Evolutionary conservation across 2,113 vertebrate genomes (phyloP).

Genomic region (Pan paniscus): DNA sequence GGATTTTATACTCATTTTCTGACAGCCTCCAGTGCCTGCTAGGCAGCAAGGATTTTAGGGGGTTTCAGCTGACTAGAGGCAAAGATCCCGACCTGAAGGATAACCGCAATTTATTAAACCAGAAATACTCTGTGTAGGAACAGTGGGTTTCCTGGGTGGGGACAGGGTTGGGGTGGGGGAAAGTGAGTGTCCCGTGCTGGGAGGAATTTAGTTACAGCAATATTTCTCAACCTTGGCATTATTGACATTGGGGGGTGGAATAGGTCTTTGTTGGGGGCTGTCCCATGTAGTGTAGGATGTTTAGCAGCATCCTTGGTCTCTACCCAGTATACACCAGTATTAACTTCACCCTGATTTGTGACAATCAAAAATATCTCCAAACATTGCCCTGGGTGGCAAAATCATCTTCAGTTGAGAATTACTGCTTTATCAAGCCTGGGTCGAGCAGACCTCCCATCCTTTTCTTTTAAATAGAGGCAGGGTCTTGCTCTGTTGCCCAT

Average conservation of each 20-base stretch:
- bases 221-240: not conserved
- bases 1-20: constrained; percentile 49
- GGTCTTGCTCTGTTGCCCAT: too few relatives aligned
- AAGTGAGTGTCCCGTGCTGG: not conserved
- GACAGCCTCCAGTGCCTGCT: not conserved
- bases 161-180: accelerated
- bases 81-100: not conserved
- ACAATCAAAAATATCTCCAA: not conserved
- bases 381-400: too few relatives aligned
- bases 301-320: not conserved
- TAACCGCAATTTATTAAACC: accelerated
- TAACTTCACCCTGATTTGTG: not conserved
- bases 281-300: not conserved
- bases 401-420: not conserved
- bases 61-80: not conserved
- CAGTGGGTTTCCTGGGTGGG: not conserved
- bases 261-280: not conserved
- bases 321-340: not conserved
- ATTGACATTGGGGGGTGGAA: not conserved
- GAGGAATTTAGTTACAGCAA: not conserved
- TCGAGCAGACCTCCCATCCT: not conserved
- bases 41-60: not conserved
- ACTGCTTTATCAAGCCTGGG: not conserved
- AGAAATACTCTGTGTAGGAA: not conserved
- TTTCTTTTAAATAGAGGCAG: too few relatives aligned